Evolutionary conservation across 2,888 invertebrate species (phyloP), one percentile per base, ranked within the genome.

Genomic region (Eurytoma adleriae): DNA sequence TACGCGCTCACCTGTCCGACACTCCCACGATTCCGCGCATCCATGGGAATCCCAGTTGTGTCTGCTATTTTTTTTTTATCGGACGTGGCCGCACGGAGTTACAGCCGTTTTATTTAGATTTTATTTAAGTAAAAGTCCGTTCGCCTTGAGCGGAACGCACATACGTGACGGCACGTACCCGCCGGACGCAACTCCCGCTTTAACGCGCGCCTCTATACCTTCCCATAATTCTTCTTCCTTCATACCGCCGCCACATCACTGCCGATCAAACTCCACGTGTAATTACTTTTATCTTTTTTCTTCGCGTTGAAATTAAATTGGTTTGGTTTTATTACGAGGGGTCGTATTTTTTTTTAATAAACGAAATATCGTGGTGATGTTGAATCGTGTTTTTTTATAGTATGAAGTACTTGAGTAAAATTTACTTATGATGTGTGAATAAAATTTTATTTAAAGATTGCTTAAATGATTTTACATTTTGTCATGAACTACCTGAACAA

Each of bases 121-220:
- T 86, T 85, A 86, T 85, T 87, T 85, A 83, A 84, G 85, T 85
- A 84, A 86, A 88, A 87, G 68, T 76, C 52, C 20, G 20, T 48
- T 3, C 24, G 20, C 24, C 18, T 48, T n/a, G 64, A 52, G 61
- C 83, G 83, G 80, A 1, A 52, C 24, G 27, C 20, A 7, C 20
- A 85, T 87, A 89, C 89, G 89, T 88, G 88, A 87, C 84, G 85
- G 86, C 87, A 89, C 83, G 85, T 84, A 84, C 82, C 80, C 83
- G 40, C 40, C 40, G 62, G 54, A 54, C 54, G 59, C 79, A 40
- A 40, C 40, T 40, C 40, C 40, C 40, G 40, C 40, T 40, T 40
- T 73, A 71, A 77, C 78, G 68, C 76, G 68, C 64, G 30, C n/a
- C 5, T 5, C 3, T 10, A 18, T 16, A 40, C 20, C 72, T 30